Base-by-base conservation (phyloP, 2,888 invertebrate genomes). In the Megastigmus dorsalis region DNA sequence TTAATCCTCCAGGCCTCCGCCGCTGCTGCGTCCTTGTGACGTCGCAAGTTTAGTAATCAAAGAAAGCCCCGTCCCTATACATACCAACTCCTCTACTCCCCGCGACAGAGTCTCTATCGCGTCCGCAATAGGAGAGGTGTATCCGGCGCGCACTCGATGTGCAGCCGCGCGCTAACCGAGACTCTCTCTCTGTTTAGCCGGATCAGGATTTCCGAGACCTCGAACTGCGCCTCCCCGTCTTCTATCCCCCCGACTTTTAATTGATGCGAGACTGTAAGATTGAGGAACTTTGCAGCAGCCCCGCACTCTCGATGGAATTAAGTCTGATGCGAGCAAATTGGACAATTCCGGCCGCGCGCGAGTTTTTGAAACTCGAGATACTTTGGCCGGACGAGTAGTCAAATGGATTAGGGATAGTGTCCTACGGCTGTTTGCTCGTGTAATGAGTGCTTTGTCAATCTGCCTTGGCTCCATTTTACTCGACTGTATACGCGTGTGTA, bases 1-100 rank as follows among this genome's bases (percentile, higher is more conserved):
- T 76, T 74, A 75, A 77, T 76, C 55, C 67, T 50, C 55, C 30
- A 66, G 57, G 41, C 60, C 63, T 59, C 55, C 52, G 68, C 55
- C 30, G 69, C 63, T 48, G 65, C 63, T 59, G 62, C 52, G 68
- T 63, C 20, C 65, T 65, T 73, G 66, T 76, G 69, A 76, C 73
- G 70, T 70, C 57, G n/a, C n/a, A 62, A 69, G 67, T 57, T 68
- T 59, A 57, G 60, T 70, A 70, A 73, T 73, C 73, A 77, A 74
- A 73, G 66, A 54, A 45, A 52, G 26, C 57, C 57, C 18, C 28
- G 23, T 18, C 36, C 38, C 13, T 15, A n/a, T n/a, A n/a, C n/a
- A n/a, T n/a, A n/a, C n/a, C n/a, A n/a, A n/a, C n/a, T n/a, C n/a
- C n/a, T n/a, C n/a, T n/a, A n/a, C n/a, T n/a, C n/a, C n/a, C n/a